phyloP scores from a whole-genome alignment of 2,113 vertebrate species.

The Mungos mungo region DNA sequence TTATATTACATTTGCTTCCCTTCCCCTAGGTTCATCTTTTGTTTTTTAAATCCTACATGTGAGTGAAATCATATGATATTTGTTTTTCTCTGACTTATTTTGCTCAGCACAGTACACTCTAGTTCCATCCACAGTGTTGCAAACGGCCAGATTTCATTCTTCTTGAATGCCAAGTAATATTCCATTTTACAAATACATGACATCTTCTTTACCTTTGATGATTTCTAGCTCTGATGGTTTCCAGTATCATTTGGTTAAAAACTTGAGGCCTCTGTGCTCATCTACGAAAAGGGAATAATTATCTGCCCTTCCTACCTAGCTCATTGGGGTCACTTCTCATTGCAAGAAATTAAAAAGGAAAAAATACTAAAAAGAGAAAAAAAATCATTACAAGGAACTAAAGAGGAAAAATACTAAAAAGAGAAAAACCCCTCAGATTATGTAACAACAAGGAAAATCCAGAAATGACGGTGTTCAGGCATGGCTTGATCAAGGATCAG shows the following conservation, averaged over 20 bases:
- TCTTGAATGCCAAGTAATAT: too few relatives aligned
- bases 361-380: background rate
- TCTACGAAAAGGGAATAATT: background rate
- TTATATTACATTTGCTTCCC: too few relatives aligned
- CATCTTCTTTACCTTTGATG: background rate
- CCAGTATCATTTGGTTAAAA: background rate
- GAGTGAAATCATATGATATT: too few relatives aligned
- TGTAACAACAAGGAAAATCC: background rate
- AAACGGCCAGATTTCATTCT: too few relatives aligned
- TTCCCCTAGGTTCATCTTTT: too few relatives aligned
- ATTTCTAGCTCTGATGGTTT: background rate
- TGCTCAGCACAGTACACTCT: too few relatives aligned
- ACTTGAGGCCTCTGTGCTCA: background rate
- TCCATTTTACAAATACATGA: too few relatives aligned
- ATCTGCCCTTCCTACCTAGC: background rate
- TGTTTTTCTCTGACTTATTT: too few relatives aligned
- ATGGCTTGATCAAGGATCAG: background rate
- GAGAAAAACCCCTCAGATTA: background rate
- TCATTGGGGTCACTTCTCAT: background rate
- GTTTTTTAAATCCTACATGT: too few relatives aligned
- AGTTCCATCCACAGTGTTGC: too few relatives aligned
- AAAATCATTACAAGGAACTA: background rate
- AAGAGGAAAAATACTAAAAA: background rate
- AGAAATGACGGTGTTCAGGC: background rate
- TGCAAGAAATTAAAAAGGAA: too few relatives aligned